Base-by-base conservation (phyloP, 2,797 vertebrate genomes). In the Halcyon leucocephala region DNA sequence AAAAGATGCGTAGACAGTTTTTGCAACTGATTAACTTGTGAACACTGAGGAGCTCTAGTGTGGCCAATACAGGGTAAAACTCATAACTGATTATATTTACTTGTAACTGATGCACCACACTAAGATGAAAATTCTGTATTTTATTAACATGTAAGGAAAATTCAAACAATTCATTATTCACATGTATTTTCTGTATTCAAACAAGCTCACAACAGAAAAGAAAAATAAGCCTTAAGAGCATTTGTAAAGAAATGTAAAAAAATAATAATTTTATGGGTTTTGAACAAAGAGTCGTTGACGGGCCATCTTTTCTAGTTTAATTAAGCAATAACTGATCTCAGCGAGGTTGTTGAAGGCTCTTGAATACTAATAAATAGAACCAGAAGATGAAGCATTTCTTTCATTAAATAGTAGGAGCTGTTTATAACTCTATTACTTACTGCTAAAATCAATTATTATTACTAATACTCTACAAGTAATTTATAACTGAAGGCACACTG, bases 361-460 rank as follows among this genome's bases (percentile, higher is more conserved):
- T 79, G 96, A 95, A 97, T 97, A 91, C 96, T 97, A 98, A 98
- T 98, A 98, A 97, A 98, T 97, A 98, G 97, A 97, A 95, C 14
- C 29, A 42, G 64, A 96, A 95, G 89, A 87, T 86, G 93, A 97
- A 95, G 88, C 88, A 94, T 97, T 98, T 97, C 81, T 97, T 97
- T 97, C 95, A 97, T 98, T 98, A 98, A 98, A 97, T 93, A 95
- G 87, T 79, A n/a, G 81, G 89, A 97, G 93, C 96, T 97, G 96
- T 97, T 98, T 98, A 97, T 98, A 98, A 98, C 95, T 98, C 96
- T 97, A 92, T 98, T 98, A 97, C 96, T 97, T 98, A 97, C 96
- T 97, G 92, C 97, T 97, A 97, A 98, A 98, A 98, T 98, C 96
- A 98, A 97, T 98, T 97, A 97, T 97, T 98, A 98, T 97, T 98